Evolutionary conservation across 1,140 invertebrate species (phyloP), one percentile per base, ranked within the genome.

Genomic region (Macrocentrus cingulum): DNA sequence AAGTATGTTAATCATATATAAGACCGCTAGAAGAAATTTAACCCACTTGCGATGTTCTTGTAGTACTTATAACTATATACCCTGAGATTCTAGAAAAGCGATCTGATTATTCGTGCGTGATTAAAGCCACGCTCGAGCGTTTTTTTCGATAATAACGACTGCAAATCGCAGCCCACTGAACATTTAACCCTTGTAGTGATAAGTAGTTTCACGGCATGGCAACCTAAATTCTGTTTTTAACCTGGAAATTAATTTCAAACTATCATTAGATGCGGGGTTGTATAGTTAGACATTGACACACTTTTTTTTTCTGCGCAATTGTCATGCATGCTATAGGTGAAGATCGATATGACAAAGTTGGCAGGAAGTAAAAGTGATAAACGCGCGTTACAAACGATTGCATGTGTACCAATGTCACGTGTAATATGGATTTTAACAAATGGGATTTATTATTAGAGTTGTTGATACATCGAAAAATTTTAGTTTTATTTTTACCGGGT

Each of bases 1-100:
- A 86, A 82, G 83, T 84, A 77, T 62, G n/a, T 51, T 20, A 29
- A 44, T 42, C 11, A 18, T 1, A n/a, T 32, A 20, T 56, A 44
- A 7, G 39, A 42, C 37, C 36, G 36, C 36, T 15, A n/a, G n/a
- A n/a, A n/a, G n/a, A n/a, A n/a, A n/a, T 54, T 32, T 44, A 44
- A 54, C 51, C 51, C 51, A 54, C 51, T 42, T 54, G 18, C 6
- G 18, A 41, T 15, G 6, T 6, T 0, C 13, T 3, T n/a, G n/a
- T n/a, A n/a, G n/a, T n/a, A n/a, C 1, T 13, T 15, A 11, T 34
- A 11, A 41, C 6, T 13, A 13, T 18, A 39, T 41, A 37, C 18
- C 51, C 51, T 54, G 20, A 54, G 44, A 54, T 42, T 32, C 51
- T 41, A 54, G 51, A 54, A 42, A 54, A 29, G 7, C 41, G 8